These are phyloP conservation scores for Heliconius charithonia DNA, from an alignment of 2,888 invertebrate genomes.

Conservation along the genomic window DNA sequence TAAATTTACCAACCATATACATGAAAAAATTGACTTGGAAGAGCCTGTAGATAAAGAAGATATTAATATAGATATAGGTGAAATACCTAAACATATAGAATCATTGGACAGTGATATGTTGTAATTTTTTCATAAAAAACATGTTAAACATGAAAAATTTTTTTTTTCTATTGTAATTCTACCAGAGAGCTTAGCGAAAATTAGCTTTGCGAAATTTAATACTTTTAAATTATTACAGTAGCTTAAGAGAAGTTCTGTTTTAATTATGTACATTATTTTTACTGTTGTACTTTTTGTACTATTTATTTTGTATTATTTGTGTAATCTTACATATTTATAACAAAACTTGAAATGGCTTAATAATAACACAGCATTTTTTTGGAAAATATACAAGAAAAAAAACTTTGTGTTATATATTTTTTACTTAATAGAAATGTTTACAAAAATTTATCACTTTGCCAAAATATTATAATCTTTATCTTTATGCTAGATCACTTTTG, in stretches of 20 bases:
- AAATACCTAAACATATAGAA: constrained; percentile 14
- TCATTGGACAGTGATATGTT: not conserved
- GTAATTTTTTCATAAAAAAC: constrained; percentile 1
- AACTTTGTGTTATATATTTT: too few relatives aligned
- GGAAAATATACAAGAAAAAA: too few relatives aligned
- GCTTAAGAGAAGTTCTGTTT: not conserved
- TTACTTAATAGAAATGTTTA: too few relatives aligned
- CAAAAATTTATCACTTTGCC: too few relatives aligned
- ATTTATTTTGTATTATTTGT: not conserved
- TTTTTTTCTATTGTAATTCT: not conserved
- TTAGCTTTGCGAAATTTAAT: constrained; percentile 6
- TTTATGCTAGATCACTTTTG: too few relatives aligned
- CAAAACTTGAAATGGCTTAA: not conserved
- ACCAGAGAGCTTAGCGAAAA: not conserved
- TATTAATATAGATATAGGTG: not conserved
- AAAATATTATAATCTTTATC: too few relatives aligned
- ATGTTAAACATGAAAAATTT: not conserved
- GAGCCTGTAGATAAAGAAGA: not conserved
- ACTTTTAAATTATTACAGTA: not conserved
- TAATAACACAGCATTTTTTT: too few relatives aligned
- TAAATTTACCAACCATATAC: constrained; percentile 9
- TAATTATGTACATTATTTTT: not conserved
- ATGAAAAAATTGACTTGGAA: constrained; percentile 8
- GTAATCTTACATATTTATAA: not conserved
- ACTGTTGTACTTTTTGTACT: not conserved